Conservation (phyloP, 2,797 vertebrate genomes). For the Varecia variegata region DNA sequence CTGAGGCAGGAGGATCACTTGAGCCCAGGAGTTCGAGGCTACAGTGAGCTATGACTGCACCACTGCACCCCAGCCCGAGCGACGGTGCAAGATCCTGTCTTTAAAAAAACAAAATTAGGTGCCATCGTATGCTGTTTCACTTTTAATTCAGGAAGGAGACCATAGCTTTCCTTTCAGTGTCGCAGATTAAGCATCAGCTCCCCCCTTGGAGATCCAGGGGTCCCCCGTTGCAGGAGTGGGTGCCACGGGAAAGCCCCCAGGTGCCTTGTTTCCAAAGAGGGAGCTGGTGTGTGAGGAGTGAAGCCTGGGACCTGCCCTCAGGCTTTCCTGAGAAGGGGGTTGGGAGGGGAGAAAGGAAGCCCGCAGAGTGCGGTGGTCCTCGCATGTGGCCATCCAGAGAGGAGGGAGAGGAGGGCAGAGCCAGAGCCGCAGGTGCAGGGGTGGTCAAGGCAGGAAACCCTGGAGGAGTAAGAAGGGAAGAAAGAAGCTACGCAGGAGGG, state of each 20-base stretch:
- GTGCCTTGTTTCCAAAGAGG: not conserved
- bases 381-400: not conserved
- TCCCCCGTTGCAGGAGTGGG: not conserved
- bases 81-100: not conserved
- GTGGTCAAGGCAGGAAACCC: conserved; percentile 12
- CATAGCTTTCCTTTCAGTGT: not conserved
- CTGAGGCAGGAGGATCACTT: not conserved
- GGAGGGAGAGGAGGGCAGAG: not conserved
- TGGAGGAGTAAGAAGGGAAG: not conserved
- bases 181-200: not conserved
- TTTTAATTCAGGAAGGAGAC: not conserved
- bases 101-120: not conserved
- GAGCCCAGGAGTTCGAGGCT: not conserved
- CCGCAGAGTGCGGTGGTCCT: not conserved
- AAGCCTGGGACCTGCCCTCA: not conserved
- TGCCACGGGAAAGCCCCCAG: not conserved
- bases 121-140: not conserved
- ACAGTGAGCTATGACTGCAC: not conserved
- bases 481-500: not conserved
- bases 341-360: not conserved
- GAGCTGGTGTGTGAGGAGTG: not conserved
- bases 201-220: no score
- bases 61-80: not conserved
- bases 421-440: not conserved
- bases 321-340: not conserved